A percentile compares a stretch with the other conserved stretches of the same genome.
Conservation (phyloP, 2,888 invertebrate genomes). For the Rotaria macrura region DNA sequence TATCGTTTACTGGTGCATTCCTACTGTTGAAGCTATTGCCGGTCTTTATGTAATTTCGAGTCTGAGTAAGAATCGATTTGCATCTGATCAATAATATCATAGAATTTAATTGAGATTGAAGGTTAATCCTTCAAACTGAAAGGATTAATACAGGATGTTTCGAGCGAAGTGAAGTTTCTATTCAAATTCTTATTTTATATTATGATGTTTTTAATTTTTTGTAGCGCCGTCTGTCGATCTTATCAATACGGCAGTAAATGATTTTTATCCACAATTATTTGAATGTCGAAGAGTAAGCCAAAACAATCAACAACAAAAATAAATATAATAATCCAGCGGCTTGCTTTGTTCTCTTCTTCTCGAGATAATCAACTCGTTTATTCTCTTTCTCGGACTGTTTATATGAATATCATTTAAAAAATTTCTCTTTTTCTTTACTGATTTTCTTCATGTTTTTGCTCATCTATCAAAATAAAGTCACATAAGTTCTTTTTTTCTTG, state of each 20-base stretch:
- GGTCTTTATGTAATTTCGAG: too few species aligned
- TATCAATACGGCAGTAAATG: conserved; percentile 4
- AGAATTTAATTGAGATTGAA: too few species aligned
- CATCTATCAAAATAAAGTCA: conserved; percentile 3
- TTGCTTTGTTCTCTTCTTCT: background rate
- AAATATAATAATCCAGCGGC: background rate
- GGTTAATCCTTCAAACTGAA: too few species aligned
- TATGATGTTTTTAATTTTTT: too few species aligned
- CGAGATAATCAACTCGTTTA: background rate
- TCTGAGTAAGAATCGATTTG: too few species aligned
- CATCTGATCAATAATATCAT: too few species aligned
- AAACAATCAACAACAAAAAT: background rate
- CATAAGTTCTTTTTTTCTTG: background rate
- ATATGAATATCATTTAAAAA: background rate
- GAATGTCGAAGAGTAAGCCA: background rate
- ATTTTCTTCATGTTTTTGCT: background rate
- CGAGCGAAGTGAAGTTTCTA: too few species aligned
- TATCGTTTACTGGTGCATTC: too few species aligned
- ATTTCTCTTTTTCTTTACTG: background rate
- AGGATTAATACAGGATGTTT: too few species aligned
- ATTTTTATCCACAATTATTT: conserved; percentile 5
- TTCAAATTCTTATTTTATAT: too few species aligned
- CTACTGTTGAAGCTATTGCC: too few species aligned
- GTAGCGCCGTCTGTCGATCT: background rate
- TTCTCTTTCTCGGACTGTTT: background rate